Percentiles rank a stretch among this genome's conserved stretches.
phyloP scores from a whole-genome alignment of 2,888 invertebrate species.

The Mesorhabditis sp. region DNA sequence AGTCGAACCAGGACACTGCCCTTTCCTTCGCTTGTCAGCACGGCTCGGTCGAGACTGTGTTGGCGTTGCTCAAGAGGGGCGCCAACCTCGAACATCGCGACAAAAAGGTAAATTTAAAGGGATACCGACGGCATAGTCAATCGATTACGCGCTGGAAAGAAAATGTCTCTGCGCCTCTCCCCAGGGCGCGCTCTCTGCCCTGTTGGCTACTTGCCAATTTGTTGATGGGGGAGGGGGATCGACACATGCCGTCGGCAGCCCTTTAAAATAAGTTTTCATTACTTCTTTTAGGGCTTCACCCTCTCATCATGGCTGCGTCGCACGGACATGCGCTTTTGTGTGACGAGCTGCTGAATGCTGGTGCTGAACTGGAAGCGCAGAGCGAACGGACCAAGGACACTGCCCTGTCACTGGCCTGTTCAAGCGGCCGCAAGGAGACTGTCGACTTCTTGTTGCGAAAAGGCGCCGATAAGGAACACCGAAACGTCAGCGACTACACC shows the following conservation, averaged over 20 bases:
- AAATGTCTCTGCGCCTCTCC: too few species aligned
- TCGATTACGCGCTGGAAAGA: background rate
- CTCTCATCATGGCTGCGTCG: slow-evolving; percentile 91
- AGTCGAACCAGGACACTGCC: slow-evolving; percentile 97
- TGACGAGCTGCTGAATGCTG: slow-evolving; percentile 84
- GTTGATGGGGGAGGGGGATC: too few species aligned
- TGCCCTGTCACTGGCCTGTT: slow-evolving; percentile 91
- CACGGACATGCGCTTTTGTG: slow-evolving; percentile 87
- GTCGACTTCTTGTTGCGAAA: slow-evolving; percentile 83
- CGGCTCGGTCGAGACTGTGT: slow-evolving; percentile 91
- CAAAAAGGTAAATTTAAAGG: slow-evolving; percentile 70
- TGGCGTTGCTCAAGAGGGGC: slow-evolving; percentile 81
- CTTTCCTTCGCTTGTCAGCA: slow-evolving; percentile 79
- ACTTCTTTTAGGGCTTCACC: slow-evolving; percentile 74
- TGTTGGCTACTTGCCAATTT: too few species aligned
- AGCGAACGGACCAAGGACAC: slow-evolving; percentile 93
- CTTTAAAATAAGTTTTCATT: background rate
- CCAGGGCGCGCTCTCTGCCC: too few species aligned
- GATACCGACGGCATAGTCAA: too few species aligned
- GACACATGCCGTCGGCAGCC: too few species aligned
- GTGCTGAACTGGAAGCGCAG: slow-evolving; percentile 96
- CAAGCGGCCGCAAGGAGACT: slow-evolving; percentile 91
- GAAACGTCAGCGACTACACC: slow-evolving; percentile 97
- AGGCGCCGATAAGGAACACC: slow-evolving; percentile 86
- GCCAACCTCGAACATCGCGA: slow-evolving; percentile 96